phyloP scores from a whole-genome alignment of 1,140 invertebrate species.

The Hylaeus anthracinus region DNA sequence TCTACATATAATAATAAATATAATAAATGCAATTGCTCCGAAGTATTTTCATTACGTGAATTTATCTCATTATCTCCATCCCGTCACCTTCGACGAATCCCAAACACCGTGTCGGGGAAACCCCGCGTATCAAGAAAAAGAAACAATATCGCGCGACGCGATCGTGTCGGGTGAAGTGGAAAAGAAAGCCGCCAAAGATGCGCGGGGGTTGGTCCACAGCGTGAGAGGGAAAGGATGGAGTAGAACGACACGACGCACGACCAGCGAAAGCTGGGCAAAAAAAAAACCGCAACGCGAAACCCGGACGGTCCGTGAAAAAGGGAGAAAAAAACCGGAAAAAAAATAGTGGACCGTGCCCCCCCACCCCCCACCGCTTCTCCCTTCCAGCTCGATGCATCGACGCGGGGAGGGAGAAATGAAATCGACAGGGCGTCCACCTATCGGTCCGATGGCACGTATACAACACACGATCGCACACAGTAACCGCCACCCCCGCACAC shows the following conservation, averaged over 20 bases:
- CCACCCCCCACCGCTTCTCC: conserved; percentile 28
- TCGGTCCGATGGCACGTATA: conserved; percentile 68
- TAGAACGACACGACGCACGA: conserved; percentile 47
- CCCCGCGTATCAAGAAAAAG: background rate
- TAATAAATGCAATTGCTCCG: too few relatives aligned
- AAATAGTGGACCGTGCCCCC: conserved; percentile 61
- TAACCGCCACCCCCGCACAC: conserved; percentile 51
- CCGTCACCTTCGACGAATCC: too few relatives aligned
- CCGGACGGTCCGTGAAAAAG: conserved; percentile 61
- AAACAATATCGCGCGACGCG: conserved; percentile 13
- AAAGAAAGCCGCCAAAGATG: conserved; percentile 10
- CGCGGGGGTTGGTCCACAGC: background rate
- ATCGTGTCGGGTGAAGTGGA: conserved; percentile 17
- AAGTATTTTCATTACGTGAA: too few relatives aligned
- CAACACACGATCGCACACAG: conserved; percentile 56
- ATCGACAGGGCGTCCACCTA: conserved; percentile 77
- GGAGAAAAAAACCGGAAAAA: conserved; percentile 59
- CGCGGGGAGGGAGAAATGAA: conserved; percentile 65
- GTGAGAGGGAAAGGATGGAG: conserved; percentile 23
- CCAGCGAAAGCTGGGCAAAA: conserved; percentile 65
- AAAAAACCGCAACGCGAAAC: conserved; percentile 63
- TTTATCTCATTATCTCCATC: too few relatives aligned
- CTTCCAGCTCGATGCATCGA: conserved; percentile 13
- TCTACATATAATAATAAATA: too few relatives aligned
- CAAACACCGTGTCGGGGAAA: too few relatives aligned